Conservation (phyloP, 2,113 vertebrate genomes). For the Pelmatolapia mariae region DNA sequence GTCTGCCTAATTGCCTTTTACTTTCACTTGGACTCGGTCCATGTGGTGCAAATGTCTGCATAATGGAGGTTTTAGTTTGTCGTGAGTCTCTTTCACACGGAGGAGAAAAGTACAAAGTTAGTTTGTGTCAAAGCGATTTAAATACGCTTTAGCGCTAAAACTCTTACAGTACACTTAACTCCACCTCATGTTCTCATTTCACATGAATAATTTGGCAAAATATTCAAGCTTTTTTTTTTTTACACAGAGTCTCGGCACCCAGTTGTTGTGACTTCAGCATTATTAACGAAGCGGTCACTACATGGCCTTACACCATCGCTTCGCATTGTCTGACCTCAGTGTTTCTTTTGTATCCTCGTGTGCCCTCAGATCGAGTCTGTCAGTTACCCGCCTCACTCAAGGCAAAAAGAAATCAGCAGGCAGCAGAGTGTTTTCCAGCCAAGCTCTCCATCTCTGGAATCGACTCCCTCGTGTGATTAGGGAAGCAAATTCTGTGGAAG, state of each 20-base stretch:
- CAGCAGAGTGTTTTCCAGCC: background rate
- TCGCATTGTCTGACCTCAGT: background rate
- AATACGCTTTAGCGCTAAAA: background rate
- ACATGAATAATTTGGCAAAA: background rate
- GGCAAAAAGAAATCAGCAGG: background rate
- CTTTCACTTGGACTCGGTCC: background rate
- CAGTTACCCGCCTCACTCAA: background rate
- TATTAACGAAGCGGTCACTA: background rate
- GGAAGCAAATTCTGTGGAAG: slow-evolving; percentile 38
- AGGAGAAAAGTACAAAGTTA: background rate
- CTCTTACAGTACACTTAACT: background rate
- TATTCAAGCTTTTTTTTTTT: background rate
- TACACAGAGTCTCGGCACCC: background rate
- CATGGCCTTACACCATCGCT: background rate
- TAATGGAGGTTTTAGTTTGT: background rate
- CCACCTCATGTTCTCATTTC: background rate
- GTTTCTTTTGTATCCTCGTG: background rate
- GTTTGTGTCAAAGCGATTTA: background rate
- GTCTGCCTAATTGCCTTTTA: background rate
- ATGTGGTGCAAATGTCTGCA: background rate
- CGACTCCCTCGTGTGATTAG: slow-evolving; percentile 29
- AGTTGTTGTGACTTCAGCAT: background rate
- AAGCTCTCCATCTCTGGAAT: slow-evolving; percentile 9
- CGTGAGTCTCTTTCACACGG: background rate
- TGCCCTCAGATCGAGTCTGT: background rate